These are phyloP conservation scores for Phalacrocorax pelagicus DNA, from an alignment of 2,113 vertebrate species.

Conservation along the genomic window DNA sequence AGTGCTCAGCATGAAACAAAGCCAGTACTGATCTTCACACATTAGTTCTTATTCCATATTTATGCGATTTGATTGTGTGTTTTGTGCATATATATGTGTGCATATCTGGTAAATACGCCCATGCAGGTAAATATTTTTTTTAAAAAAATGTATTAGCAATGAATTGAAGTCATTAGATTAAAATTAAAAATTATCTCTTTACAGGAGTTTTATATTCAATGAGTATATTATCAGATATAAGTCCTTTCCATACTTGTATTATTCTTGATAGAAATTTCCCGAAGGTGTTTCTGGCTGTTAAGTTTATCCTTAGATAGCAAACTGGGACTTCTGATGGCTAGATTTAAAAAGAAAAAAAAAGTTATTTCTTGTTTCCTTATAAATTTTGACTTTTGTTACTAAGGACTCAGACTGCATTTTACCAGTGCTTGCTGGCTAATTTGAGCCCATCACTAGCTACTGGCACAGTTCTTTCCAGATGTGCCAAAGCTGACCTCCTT, in stretches of 20 bases:
- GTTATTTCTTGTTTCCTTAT: background rate
- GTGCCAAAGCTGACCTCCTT: background rate
- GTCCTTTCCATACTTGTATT: slow-evolving; percentile 1
- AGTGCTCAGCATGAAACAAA: background rate
- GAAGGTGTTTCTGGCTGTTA: slow-evolving; percentile 46
- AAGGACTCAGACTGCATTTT: slow-evolving; percentile 14
- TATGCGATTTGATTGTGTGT: background rate
- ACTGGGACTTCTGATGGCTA: slow-evolving; percentile 26
- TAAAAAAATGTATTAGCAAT: background rate
- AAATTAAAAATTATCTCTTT: background rate
- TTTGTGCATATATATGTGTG: background rate
- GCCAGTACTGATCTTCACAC: background rate
- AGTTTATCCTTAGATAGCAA: slow-evolving; percentile 46
- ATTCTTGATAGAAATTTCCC: slow-evolving; percentile 9
- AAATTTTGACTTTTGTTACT: slow-evolving; percentile 50
- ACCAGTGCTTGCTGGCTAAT: background rate
- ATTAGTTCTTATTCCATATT: background rate
- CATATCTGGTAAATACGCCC: background rate
- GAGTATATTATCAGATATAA: background rate
- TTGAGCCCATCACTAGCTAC: background rate
- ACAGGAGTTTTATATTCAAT: slow-evolving; percentile 21
- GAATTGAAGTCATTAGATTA: background rate
- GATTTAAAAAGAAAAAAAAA: slow-evolving; percentile 10
- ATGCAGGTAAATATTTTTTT: background rate
- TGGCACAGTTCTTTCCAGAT: background rate